phyloP scores from a whole-genome alignment of 92 coral and sea anemone genomes.

The Phymanthus crucifer region DNA sequence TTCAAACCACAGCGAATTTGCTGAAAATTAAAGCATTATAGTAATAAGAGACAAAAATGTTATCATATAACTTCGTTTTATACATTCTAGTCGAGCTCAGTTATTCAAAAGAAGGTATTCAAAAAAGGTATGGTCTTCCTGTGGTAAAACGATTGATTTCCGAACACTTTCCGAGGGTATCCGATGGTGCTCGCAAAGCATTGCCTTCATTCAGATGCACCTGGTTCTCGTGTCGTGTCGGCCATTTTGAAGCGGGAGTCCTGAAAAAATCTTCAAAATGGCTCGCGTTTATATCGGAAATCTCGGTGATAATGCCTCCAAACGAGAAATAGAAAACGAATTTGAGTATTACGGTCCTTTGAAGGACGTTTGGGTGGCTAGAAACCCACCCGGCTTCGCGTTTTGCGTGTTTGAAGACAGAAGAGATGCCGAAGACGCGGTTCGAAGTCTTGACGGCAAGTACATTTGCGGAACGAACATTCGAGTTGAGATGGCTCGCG shows the following conservation, averaged over 20 bases:
- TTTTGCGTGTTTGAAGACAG: constrained; percentile 93
- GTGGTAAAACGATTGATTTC: not conserved
- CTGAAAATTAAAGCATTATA: not conserved
- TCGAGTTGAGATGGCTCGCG: constrained; percentile 97
- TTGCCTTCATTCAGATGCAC: not conserved
- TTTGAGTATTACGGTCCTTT: constrained; percentile 82
- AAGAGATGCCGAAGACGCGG: constrained; percentile 97
- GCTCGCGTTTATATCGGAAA: constrained; percentile 92
- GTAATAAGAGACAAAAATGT: not conserved
- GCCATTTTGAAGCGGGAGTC: constrained; percentile 18
- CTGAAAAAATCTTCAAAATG: constrained; percentile 34
- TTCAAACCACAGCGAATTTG: not conserved
- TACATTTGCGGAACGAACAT: constrained; percentile 67
- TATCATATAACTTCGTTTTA: not conserved
- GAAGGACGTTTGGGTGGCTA: constrained; percentile 98
- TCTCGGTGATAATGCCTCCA: constrained; percentile 90
- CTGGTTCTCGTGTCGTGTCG: not conserved
- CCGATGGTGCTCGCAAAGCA: constrained; percentile 19
- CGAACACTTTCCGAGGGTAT: not conserved
- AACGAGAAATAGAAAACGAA: constrained; percentile 91
- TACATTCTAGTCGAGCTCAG: not conserved
- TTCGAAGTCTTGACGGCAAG: constrained; percentile 72
- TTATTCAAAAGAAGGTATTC: not conserved
- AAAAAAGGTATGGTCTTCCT: not conserved
- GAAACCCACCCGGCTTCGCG: constrained; percentile 99